These are phyloP conservation scores for Ephialtes manifestator DNA, from an alignment of 2,888 invertebrate species.

Conservation along the genomic window DNA sequence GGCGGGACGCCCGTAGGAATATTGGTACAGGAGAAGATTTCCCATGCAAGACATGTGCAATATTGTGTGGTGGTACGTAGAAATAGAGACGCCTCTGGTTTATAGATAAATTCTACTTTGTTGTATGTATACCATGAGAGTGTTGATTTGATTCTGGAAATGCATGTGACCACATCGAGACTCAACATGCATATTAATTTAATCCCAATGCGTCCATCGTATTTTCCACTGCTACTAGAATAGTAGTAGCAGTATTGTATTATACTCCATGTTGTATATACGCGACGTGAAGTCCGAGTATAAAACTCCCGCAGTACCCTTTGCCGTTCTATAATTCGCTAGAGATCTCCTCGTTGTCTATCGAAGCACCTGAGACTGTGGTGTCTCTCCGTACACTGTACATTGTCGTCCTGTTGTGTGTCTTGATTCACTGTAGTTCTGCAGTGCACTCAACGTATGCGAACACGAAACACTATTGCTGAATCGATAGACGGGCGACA, in stretches of 20 bases:
- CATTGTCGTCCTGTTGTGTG: slow-evolving; percentile 16
- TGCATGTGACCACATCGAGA: background rate
- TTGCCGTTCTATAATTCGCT: slow-evolving; percentile 26
- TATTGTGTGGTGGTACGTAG: background rate
- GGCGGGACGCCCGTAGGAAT: background rate
- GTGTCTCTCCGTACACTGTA: slow-evolving; percentile 6
- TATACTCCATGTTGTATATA: background rate
- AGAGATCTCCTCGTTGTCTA: slow-evolving; percentile 2
- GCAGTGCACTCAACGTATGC: slow-evolving; percentile 28
- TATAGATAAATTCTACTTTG: slow-evolving; percentile 11
- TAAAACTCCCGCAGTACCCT: background rate
- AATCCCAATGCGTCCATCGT: background rate
- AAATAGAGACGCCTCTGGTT: background rate
- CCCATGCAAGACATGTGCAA: slow-evolving; percentile 9
- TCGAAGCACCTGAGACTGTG: slow-evolving; percentile 7
- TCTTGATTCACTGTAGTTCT: slow-evolving; percentile 32
- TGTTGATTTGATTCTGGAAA: background rate
- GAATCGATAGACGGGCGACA: too few relatives aligned
- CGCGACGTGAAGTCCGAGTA: background rate
- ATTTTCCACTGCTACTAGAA: background rate
- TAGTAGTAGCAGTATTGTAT: background rate
- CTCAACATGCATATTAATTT: slow-evolving; percentile 20
- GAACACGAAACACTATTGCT: slow-evolving; percentile 22
- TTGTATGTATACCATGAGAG: background rate
- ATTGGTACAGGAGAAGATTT: background rate